phyloP scores from a whole-genome alignment of 2,888 invertebrate genomes.

The Seladonia tumulorum region DNA sequence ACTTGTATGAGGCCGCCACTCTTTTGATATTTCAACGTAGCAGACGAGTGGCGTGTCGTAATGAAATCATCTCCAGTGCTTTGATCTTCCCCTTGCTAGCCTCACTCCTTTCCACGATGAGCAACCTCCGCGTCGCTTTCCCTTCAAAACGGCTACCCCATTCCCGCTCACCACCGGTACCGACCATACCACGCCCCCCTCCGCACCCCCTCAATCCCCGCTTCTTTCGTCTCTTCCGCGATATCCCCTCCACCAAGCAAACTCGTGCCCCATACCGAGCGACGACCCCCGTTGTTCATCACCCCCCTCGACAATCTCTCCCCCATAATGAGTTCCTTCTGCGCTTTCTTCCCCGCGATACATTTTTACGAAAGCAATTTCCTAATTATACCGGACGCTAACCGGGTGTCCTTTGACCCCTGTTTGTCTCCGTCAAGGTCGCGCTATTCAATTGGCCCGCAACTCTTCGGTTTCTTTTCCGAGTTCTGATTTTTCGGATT shows the following conservation, averaged over 20 bases:
- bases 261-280: background rate
- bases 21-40: slow-evolving; percentile 83
- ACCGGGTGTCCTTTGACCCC: slow-evolving; percentile 66
- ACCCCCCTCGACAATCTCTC: slow-evolving; percentile 38
- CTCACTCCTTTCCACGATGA: slow-evolving; percentile 64
- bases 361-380: slow-evolving; percentile 74
- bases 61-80: slow-evolving; percentile 84
- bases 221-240: slow-evolving; percentile 29
- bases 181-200: slow-evolving; percentile 50
- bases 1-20: slow-evolving; percentile 76
- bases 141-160: slow-evolving; percentile 68
- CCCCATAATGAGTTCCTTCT: slow-evolving; percentile 67
- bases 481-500: background rate
- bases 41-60: slow-evolving; percentile 82
- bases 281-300: slow-evolving; percentile 2
- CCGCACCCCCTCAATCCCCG: slow-evolving; percentile 50
- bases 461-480: slow-evolving; percentile 13
- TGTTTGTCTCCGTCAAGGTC: slow-evolving; percentile 31
- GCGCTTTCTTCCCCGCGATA: slow-evolving; percentile 67
- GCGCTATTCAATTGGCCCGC: slow-evolving; percentile 39
- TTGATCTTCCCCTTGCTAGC: slow-evolving; percentile 81
- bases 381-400: slow-evolving; percentile 72
- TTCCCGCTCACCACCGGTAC: slow-evolving; percentile 50
- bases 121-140: slow-evolving; percentile 70
- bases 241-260: background rate